phyloP scores from a whole-genome alignment of 2,888 invertebrate genomes.

The Calliscelio sp. region DNA sequence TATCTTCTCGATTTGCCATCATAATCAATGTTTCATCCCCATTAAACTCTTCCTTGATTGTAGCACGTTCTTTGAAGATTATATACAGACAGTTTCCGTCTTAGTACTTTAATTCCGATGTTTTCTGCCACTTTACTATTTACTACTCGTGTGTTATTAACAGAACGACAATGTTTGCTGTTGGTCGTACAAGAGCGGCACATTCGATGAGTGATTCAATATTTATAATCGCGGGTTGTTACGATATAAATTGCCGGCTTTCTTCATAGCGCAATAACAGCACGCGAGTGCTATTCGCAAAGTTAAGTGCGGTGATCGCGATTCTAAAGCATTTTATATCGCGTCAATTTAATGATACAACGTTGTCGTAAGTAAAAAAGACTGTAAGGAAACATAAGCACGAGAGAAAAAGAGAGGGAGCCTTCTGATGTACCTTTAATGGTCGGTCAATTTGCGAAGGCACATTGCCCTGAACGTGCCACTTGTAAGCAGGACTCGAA shows the following conservation, averaged over 20 bases:
- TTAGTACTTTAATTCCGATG: too few species aligned
- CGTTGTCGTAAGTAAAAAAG: conserved; percentile 42
- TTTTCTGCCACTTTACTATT: background rate
- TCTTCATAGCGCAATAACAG: conserved; percentile 44
- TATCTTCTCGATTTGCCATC: too few species aligned
- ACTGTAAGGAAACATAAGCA: background rate
- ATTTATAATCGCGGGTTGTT: conserved; percentile 54
- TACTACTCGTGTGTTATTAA: background rate
- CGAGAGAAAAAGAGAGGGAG: background rate
- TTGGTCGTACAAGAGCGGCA: background rate
- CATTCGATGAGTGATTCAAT: conserved; percentile 50
- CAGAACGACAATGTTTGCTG: conserved; percentile 27
- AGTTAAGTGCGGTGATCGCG: conserved; percentile 32
- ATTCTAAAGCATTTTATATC: conserved; percentile 39
- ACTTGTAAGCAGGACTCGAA: conserved; percentile 46
- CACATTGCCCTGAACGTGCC: conserved; percentile 49
- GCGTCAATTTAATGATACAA: conserved; percentile 50
- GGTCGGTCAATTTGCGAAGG: conserved; percentile 62
- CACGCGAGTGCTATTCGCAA: conserved; percentile 49
- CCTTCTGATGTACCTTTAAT: conserved; percentile 63
- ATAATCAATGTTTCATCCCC: too few species aligned
- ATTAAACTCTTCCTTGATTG: too few species aligned
- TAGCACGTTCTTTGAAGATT: too few species aligned
- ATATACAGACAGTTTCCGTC: too few species aligned
- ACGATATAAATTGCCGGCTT: conserved; percentile 47